Conservation (phyloP, 1,140 invertebrate species). For the Zaprionus kolodkinae region DNA sequence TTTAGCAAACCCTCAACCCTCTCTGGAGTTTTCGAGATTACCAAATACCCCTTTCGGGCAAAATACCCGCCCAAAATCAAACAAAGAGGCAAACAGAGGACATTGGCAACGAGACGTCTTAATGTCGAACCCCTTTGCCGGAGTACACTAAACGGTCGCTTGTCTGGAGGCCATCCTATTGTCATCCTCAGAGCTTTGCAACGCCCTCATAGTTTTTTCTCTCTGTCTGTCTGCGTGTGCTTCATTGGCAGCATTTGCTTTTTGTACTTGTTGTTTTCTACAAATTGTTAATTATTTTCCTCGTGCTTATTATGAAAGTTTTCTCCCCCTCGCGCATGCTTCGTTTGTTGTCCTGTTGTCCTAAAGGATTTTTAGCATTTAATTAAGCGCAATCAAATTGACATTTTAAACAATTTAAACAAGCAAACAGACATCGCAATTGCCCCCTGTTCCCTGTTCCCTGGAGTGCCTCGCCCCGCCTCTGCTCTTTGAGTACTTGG, state of each 20-base stretch:
- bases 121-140: constrained; percentile 32
- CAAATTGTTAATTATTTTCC: constrained; percentile 81
- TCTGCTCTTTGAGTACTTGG: constrained; percentile 52
- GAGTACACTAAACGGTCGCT: background rate
- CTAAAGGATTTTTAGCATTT: constrained; percentile 79
- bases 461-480: background rate
- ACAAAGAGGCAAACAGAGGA: constrained; percentile 28
- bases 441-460: background rate
- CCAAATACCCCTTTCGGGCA: background rate
- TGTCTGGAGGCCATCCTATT: constrained; percentile 17
- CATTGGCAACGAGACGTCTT: constrained; percentile 51
- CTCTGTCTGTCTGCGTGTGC: constrained; percentile 12
- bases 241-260: constrained; percentile 63
- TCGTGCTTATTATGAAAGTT: constrained; percentile 75
- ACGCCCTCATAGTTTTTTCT: constrained; percentile 38
- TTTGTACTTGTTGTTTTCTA: constrained; percentile 66
- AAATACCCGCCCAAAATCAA: constrained; percentile 20
- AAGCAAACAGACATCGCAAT: constrained; percentile 62
- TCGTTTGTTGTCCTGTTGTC: constrained; percentile 48
- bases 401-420: constrained; percentile 83
- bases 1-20: constrained; percentile 44
- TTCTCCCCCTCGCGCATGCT: constrained; percentile 22
- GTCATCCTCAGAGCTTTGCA: constrained; percentile 13
- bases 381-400: constrained; percentile 81
- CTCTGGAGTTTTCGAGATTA: constrained; percentile 42